phyloP scores from a whole-genome alignment of 1,140 invertebrate species.

The Drosophila paulistorum region DNA sequence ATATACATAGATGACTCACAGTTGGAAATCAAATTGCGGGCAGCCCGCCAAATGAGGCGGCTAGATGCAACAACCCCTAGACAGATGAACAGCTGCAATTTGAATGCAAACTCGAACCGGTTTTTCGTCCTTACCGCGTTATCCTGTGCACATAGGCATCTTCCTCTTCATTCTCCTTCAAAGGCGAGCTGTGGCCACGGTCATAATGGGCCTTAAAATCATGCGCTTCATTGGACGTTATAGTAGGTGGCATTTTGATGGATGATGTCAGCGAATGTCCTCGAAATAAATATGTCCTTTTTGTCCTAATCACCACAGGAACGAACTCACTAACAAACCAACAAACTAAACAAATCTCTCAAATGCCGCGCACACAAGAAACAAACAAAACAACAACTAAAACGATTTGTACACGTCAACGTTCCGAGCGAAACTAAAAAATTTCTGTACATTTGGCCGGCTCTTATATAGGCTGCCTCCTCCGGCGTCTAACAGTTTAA shows the following conservation, averaged over 20 bases:
- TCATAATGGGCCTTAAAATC: conserved; percentile 63
- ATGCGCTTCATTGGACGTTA: conserved; percentile 53
- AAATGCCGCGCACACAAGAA: neutral
- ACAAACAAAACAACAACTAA: neutral
- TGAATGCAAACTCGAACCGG: conserved; percentile 38
- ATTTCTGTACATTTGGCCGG: conserved; percentile 15
- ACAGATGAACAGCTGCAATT: conserved; percentile 23
- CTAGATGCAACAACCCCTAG: conserved; percentile 26
- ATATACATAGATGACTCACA: neutral
- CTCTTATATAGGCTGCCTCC: conserved; percentile 50
- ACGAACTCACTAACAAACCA: conserved; percentile 18
- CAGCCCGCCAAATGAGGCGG: conserved; percentile 12
- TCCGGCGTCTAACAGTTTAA: conserved; percentile 1
- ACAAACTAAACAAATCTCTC: neutral
- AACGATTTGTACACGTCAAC: conserved; percentile 51
- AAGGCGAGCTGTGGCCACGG: conserved; percentile 38
- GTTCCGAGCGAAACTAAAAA: conserved; percentile 61
- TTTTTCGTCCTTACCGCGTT: conserved; percentile 68
- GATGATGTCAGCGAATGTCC: conserved; percentile 63
- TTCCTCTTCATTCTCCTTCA: conserved; percentile 60
- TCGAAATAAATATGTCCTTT: conserved; percentile 25
- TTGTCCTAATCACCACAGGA: neutral
- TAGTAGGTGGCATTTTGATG: conserved; percentile 59
- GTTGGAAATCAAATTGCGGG: neutral
- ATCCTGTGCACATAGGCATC: conserved; percentile 52